Conservation (phyloP, 2,797 vertebrate species). For the Gobio occitaniae region DNA sequence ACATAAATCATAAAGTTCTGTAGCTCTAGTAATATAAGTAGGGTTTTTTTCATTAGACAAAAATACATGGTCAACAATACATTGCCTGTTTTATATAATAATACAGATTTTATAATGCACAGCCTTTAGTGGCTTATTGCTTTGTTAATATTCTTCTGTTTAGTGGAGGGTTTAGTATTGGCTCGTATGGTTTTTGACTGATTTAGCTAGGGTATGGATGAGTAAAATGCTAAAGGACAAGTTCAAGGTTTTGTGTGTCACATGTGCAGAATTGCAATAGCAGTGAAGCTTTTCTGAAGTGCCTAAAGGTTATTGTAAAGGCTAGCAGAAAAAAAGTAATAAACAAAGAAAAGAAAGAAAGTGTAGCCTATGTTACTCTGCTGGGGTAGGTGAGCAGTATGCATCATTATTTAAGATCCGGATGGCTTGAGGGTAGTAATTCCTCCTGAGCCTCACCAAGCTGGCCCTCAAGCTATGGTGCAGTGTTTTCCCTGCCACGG, state of each 20-base stretch:
- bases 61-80: background rate
- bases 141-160: background rate
- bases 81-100: background rate
- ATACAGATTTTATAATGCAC: background rate
- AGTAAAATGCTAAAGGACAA: constrained; percentile 19
- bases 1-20: constrained; percentile 12
- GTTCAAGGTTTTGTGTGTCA: constrained; percentile 12
- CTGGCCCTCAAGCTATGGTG: constrained; percentile 37
- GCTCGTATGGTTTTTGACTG: background rate
- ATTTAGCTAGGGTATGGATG: background rate
- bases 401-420: constrained; percentile 56
- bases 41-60: background rate
- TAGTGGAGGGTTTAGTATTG: background rate
- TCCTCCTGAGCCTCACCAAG: constrained; percentile 39
- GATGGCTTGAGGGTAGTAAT: constrained; percentile 40
- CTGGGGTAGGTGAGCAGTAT: constrained; percentile 75
- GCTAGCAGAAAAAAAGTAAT: background rate
- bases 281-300: background rate
- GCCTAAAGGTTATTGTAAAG: background rate
- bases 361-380: background rate
- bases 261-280: background rate
- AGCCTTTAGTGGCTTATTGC: background rate
- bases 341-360: background rate
- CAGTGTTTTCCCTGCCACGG: background rate
- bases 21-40: constrained; percentile 12